Evolutionary conservation across 1,140 invertebrate species (phyloP).

Genomic region (Pseudomyrmex concolor): DNA sequence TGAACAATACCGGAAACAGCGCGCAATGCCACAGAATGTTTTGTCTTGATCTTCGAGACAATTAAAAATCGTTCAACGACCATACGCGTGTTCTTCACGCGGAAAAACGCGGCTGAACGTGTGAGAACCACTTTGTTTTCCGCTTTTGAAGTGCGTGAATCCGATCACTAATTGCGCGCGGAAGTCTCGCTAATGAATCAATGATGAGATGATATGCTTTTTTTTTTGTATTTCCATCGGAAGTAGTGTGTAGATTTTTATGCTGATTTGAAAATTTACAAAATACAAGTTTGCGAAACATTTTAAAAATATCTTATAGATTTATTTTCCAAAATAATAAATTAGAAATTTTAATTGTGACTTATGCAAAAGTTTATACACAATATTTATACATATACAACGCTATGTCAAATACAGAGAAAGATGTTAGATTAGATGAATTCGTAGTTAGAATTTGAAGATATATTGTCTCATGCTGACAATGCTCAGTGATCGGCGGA

Average conservation of each 20-base stretch:
- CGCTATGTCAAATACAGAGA: too few relatives aligned
- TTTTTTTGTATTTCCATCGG: not conserved
- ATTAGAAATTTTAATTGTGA: too few relatives aligned
- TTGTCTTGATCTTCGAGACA: slow-evolving; percentile 53
- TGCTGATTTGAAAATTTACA: too few relatives aligned
- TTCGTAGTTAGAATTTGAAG: not conserved
- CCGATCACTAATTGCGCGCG: slow-evolving; percentile 27
- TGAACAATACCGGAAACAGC: slow-evolving; percentile 60
- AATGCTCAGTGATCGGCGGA: not conserved
- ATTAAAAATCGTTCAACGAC: slow-evolving; percentile 65
- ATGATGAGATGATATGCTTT: not conserved
- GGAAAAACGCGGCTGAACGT: slow-evolving; percentile 35
- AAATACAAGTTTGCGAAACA: too few relatives aligned
- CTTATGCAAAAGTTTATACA: too few relatives aligned
- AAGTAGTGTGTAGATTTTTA: too few relatives aligned
- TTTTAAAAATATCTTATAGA: too few relatives aligned
- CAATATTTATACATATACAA: not conserved
- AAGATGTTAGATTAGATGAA: not conserved
- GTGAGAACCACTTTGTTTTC: slow-evolving; percentile 55
- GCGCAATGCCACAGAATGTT: slow-evolving; percentile 54
- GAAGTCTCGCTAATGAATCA: slow-evolving; percentile 31
- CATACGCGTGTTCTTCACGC: not conserved
- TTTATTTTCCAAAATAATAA: too few relatives aligned
- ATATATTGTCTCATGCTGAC: not conserved
- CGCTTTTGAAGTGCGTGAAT: slow-evolving; percentile 24